phyloP scores from a whole-genome alignment of 2,888 invertebrate genomes.

The Sylvicola fuscatus region DNA sequence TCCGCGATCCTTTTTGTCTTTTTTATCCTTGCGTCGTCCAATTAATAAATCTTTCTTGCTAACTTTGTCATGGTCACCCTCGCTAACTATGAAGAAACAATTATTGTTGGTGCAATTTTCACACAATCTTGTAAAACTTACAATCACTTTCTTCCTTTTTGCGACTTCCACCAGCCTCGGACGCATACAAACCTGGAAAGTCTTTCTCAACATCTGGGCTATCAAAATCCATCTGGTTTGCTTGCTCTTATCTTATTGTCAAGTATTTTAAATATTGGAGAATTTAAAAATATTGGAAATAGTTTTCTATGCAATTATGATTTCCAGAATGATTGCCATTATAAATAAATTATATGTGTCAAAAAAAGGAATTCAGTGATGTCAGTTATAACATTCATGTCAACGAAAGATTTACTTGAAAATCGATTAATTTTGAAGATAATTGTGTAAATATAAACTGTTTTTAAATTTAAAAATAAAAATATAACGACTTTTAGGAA shows the following conservation, averaged over 20 bases:
- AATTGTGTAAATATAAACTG: no score
- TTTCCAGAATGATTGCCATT: no score
- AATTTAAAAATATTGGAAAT: no score
- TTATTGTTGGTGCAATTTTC: not conserved
- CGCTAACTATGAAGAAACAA: slow-evolving; percentile 40
- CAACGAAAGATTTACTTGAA: no score
- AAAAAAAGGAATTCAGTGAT: no score
- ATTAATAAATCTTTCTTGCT: slow-evolving; percentile 56
- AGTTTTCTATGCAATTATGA: no score
- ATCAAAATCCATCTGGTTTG: slow-evolving; percentile 21
- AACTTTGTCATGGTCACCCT: slow-evolving; percentile 57
- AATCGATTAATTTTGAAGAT: no score
- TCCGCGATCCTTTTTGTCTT: slow-evolving; percentile 70
- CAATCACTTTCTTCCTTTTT: slow-evolving; percentile 63
- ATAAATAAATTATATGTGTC: no score
- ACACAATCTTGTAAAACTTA: slow-evolving; percentile 26
- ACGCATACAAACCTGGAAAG: slow-evolving; percentile 72
- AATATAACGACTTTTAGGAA: no score
- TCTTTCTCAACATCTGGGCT: slow-evolving; percentile 81
- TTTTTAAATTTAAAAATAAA: no score
- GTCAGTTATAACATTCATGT: no score
- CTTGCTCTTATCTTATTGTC: not conserved
- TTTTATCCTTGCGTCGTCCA: slow-evolving; percentile 64
- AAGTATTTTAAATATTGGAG: no score
- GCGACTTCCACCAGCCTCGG: slow-evolving; percentile 37